phyloP scores from a whole-genome alignment of 2,888 invertebrate species.

The Scaptodrosophila latifasciaeformis region DNA sequence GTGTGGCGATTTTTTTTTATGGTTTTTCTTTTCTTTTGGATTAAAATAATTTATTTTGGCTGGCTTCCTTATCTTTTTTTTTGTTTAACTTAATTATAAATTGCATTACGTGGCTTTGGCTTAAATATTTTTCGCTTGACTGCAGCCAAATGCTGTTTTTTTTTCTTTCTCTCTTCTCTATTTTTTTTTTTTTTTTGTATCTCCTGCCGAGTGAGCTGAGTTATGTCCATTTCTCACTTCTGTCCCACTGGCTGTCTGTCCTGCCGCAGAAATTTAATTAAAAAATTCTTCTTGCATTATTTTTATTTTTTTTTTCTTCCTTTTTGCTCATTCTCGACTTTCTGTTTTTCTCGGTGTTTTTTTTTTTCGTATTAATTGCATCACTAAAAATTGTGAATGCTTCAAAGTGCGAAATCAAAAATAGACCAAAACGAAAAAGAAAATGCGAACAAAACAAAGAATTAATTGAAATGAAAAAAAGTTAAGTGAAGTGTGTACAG shows the following conservation, averaged over 20 bases:
- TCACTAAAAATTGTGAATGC: slow-evolving; percentile 62
- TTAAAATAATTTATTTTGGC: slow-evolving; percentile 16
- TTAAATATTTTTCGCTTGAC: slow-evolving; percentile 41
- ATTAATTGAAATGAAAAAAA: slow-evolving; percentile 42
- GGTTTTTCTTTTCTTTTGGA: slow-evolving; percentile 4
- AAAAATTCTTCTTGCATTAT: slow-evolving; percentile 58
- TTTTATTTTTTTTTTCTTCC: slow-evolving; percentile 32
- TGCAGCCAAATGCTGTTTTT: slow-evolving; percentile 15
- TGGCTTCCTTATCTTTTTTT: slow-evolving; percentile 37
- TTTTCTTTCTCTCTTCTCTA: slow-evolving; percentile 1
- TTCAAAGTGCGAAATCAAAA: slow-evolving; percentile 62
- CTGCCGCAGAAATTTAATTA: slow-evolving; percentile 62
- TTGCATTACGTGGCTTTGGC: slow-evolving; percentile 53
- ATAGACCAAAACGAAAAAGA: slow-evolving; percentile 23
- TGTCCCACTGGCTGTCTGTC: slow-evolving; percentile 32
- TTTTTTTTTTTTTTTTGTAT: slow-evolving; percentile 15
- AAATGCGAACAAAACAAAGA: slow-evolving; percentile 26
- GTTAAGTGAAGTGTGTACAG: slow-evolving; percentile 51
- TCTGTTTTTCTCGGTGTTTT: slow-evolving; percentile 14
- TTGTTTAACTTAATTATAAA: slow-evolving; percentile 44
- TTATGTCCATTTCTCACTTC: slow-evolving; percentile 46
- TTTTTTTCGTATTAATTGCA: slow-evolving; percentile 57
- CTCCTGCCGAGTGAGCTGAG: slow-evolving; percentile 1
- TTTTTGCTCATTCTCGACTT: slow-evolving; percentile 2
- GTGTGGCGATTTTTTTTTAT: slow-evolving; percentile 1